Base-by-base conservation (phyloP, 2,888 invertebrate species). In the Elegia similella region DNA sequence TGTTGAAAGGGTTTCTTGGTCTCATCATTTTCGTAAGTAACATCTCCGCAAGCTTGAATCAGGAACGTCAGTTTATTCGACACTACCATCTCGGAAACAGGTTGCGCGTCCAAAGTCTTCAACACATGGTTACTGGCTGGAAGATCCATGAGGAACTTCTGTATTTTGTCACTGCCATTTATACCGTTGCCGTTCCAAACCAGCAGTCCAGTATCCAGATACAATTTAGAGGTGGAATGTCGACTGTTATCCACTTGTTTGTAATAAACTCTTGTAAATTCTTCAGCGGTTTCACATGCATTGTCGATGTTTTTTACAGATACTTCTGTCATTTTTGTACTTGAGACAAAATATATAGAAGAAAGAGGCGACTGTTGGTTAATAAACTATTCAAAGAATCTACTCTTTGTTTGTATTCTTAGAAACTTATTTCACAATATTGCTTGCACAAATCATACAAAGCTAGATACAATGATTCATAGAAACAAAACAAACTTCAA, bases 151-250 rank as follows among this genome's bases (percentile, higher is more conserved):
- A 96, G 94, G 76, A 97, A 98, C 73, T 96, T 96, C 73, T 96
- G 95, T 58, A 99, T 97, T 62, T 94, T 94, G 38, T 96, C 96
- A 72, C 94, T 95, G 6, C 97, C 97, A 56, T 92, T 94, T 0
- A 96, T 92, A 6, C 95, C 95, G 83, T 97, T 97, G 30, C 98
- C 98, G 90, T 98, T 98, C 98, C 98, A 99, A 47, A 97, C 95
- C 55, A 98, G 86, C n/a, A 95, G 90, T 6, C 96, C 97, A 23
- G 94, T 94, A 48, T 97, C 97, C 69, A 97, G 88, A 76, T 98
- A 98, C 46, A 98, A 86, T 73, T 95, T 95, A 0, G 95, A 93
- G 78, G 98, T 94, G 76, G 95, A 84, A 90, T 98, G 96, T 78
- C 98, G 93, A 66, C 95, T 93, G 80, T 96, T 97, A 75, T 98